These are phyloP conservation scores for Halesus radiatus DNA, from an alignment of 1,140 invertebrate genomes.

Conservation along the genomic window DNA sequence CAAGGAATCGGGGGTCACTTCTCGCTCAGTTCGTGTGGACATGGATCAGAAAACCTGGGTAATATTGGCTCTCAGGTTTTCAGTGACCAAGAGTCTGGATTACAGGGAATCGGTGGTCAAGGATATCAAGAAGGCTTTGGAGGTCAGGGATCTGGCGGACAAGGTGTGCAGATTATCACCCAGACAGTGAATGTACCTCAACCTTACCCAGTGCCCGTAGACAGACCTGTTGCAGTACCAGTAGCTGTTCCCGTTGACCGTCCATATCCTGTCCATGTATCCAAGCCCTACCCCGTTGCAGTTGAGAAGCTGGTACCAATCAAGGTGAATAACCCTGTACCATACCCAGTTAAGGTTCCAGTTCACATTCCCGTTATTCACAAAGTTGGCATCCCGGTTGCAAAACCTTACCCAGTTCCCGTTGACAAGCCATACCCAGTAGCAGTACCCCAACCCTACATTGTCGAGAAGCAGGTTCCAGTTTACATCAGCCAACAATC, in stretches of 20 bases:
- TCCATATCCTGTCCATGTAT: slow-evolving; percentile 61
- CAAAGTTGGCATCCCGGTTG: slow-evolving; percentile 73
- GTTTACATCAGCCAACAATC: slow-evolving; percentile 53
- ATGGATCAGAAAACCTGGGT: too few species aligned
- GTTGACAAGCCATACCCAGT: slow-evolving; percentile 74
- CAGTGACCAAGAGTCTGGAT: too few species aligned
- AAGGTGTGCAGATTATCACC: slow-evolving; percentile 25
- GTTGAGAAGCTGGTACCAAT: slow-evolving; percentile 58
- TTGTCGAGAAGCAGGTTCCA: slow-evolving; percentile 74
- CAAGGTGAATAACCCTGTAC: slow-evolving; percentile 59
- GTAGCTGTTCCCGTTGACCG: slow-evolving; percentile 64
- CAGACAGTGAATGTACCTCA: slow-evolving; percentile 64
- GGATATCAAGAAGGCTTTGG: background rate
- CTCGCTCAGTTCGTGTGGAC: too few species aligned
- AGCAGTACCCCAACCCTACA: slow-evolving; percentile 74
- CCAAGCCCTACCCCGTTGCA: slow-evolving; percentile 58
- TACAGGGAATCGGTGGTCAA: too few species aligned
- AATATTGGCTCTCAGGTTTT: too few species aligned
- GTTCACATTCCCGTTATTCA: slow-evolving; percentile 76
- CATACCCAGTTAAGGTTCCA: slow-evolving; percentile 70
- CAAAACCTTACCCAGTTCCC: slow-evolving; percentile 74
- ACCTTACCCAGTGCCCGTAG: slow-evolving; percentile 65
- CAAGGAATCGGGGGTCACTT: too few species aligned
- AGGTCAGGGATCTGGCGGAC: background rate
- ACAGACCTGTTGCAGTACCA: slow-evolving; percentile 65